Base-by-base conservation (phyloP, 2,797 vertebrate genomes). In the Sarcophilus harrisii region DNA sequence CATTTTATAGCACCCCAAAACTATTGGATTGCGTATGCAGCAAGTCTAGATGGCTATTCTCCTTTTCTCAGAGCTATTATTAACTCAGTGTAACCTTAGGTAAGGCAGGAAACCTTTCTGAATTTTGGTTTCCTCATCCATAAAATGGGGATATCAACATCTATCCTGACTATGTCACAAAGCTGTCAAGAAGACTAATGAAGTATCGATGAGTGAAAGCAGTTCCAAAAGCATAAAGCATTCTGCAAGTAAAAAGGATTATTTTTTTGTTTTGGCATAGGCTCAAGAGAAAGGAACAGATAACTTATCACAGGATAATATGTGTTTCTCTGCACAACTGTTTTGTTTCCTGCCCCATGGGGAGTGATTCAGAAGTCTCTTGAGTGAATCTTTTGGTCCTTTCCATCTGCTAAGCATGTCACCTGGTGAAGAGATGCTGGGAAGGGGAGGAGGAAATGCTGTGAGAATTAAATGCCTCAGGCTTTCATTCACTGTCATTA, bases 401-500 rank as follows among this genome's bases (percentile, higher is more conserved):
- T 96, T 66, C 58, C 24, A 24, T 27, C 11, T 89, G 5, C 87
- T 58, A 54, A 89, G 29, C 94, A n/a, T 94, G 4, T 96, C 59
- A 58, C 24, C 10, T 30, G 52, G 92, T 94, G 29, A 93, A 49
- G 30, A n/a, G 28, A n/a, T 21, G 27, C n/a, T 55, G 38, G 29
- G 49, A 49, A 4, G 57, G 45, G 38, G 73, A 81, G 32, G 73
- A 5, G 30, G 32, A 92, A 66, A 90, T 89, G 10, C 24, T 27
- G 28, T 5, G 4, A 57, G 38, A 94, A 49, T n/a, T 11, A 93
- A 90, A 91, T 90, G 49, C 54, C 21, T 89, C 13, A 1, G 54
- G 62, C 49, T 91, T 91, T 94, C 58, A 91, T 4, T 95, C 90
- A 14, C 16, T 73, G 45, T 91, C 91, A 92, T 57, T 9, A 89